A percentile compares a stretch with the other conserved stretches of the same genome.
Evolutionary conservation across 30 jellyfish, hydroid and myxozoan species (phyloP).

Genomic region (Phacellophora camtschatica): DNA sequence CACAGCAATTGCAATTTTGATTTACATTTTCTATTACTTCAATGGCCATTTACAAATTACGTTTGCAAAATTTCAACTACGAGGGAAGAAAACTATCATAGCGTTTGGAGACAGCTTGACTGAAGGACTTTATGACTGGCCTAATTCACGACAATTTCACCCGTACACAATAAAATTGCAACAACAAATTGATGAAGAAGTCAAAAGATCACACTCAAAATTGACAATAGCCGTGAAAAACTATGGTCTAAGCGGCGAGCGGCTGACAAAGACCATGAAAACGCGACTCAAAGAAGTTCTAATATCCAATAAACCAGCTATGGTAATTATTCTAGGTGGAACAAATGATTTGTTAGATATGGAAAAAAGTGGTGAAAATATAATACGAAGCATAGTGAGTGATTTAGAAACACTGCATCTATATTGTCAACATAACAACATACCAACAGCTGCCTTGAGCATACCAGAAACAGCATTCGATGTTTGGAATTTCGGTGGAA

Average conservation of each 20-base stretch:
- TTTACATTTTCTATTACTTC: neutral
- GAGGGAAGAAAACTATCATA: slow-evolving; percentile 9
- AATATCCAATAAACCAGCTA: neutral
- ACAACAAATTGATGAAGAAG: slow-evolving; percentile 5
- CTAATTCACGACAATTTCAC: slow-evolving; percentile 49
- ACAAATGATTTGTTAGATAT: slow-evolving; percentile 71
- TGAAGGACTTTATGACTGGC: slow-evolving; percentile 85
- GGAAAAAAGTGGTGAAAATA: slow-evolving; percentile 9
- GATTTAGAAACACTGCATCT: slow-evolving; percentile 44
- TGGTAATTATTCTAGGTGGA: slow-evolving; percentile 70
- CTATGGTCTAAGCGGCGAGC: slow-evolving; percentile 76
- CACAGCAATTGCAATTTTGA: too few relatives aligned
- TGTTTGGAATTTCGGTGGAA: neutral
- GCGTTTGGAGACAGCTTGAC: slow-evolving; percentile 95
- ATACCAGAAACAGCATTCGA: slow-evolving; percentile 76
- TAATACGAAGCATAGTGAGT: neutral
- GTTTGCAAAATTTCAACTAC: too few relatives aligned
- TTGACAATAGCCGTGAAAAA: slow-evolving; percentile 35
- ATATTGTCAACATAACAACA: slow-evolving; percentile 52
- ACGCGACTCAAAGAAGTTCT: slow-evolving; percentile 20
- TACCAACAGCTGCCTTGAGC: slow-evolving; percentile 67
- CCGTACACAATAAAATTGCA: slow-evolving; percentile 76
- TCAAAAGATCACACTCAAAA: neutral
- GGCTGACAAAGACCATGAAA: slow-evolving; percentile 46
- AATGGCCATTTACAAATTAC: neutral